Base-by-base conservation (phyloP, 2,888 invertebrate genomes). In the Drosophila meridionalis region DNA sequence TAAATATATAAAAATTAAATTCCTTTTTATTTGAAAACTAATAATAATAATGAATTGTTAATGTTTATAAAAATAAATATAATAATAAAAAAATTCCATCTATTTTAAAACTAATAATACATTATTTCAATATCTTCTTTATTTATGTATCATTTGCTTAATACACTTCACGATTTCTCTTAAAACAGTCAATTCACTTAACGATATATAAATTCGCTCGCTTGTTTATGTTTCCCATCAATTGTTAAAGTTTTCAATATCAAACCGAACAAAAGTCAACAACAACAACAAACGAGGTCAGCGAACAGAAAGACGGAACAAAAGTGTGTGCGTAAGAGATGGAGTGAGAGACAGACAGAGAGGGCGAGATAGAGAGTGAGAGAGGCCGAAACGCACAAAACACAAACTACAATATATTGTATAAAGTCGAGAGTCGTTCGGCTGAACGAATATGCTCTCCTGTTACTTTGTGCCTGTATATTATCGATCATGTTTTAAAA, bases 401-500 rank as follows among this genome's bases (percentile, higher is more conserved):
- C 52, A 32, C 20, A 47, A 60, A 52, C 56, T 56, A 56, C 61
- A n/a, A 20, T 20, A 20, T 20, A 20, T 20, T 50, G 32, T 20
- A 40, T 68, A 72, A 57, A 75, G 84, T 70, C 62, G 53, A 55
- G 55, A 43, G 56, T 62, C 69, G 71, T 57, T 71, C 45, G 61
- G 52, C 78, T 64, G 52, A 7, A 26, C 47, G 30, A 43, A 79
- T 78, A 76, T 90, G 91, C n/a, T 69, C 56, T 74, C 91, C 91
- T 88, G 82, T 61, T 90, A 82, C 76, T 72, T 71, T 74, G 78
- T 87, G 88, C 90, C 85, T 82, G 83, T 89, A 90, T 91, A 90
- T 90, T 91, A 91, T 90, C 92, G 91, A 91, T 91, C 91, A 87
- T 90, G 85, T 80, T 85, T 76, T 72, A 81, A 92, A 92, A 89